These are phyloP conservation scores for Phenganax marumi DNA, from an alignment of 92 coral and sea anemone species.

Conservation along the genomic window DNA sequence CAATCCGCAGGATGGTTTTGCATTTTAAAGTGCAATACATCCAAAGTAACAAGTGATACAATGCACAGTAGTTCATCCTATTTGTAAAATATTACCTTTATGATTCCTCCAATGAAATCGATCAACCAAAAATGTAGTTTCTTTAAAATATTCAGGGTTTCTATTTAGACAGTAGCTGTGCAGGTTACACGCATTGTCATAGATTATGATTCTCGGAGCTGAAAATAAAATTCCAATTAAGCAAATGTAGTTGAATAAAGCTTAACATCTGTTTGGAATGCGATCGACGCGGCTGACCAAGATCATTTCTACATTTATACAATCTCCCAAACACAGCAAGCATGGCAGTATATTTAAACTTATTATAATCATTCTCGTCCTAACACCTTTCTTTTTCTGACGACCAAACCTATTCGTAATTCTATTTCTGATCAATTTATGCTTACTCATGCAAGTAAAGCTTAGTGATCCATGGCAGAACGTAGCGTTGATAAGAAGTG, in stretches of 20 bases:
- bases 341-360: too few species aligned
- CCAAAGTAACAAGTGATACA: too few species aligned
- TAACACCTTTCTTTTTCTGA: too few species aligned
- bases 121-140: background rate
- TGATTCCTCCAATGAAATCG: background rate
- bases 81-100: background rate
- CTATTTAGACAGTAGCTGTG: background rate
- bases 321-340: too few species aligned
- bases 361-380: too few species aligned
- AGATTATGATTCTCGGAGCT: constrained; percentile 1
- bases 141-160: background rate
- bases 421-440: background rate
- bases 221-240: background rate
- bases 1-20: too few species aligned
- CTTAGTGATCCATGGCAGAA: background rate
- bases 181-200: too few species aligned
- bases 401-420: background rate
- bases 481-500: background rate
- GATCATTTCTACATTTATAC: too few species aligned
- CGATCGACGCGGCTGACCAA: background rate
- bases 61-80: too few species aligned
- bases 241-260: background rate
- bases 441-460: background rate
- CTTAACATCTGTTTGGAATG: background rate
- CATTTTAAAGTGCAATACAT: too few species aligned